Base-by-base conservation (phyloP, 2,888 invertebrate species). In the Hypercompe scribonia region DNA sequence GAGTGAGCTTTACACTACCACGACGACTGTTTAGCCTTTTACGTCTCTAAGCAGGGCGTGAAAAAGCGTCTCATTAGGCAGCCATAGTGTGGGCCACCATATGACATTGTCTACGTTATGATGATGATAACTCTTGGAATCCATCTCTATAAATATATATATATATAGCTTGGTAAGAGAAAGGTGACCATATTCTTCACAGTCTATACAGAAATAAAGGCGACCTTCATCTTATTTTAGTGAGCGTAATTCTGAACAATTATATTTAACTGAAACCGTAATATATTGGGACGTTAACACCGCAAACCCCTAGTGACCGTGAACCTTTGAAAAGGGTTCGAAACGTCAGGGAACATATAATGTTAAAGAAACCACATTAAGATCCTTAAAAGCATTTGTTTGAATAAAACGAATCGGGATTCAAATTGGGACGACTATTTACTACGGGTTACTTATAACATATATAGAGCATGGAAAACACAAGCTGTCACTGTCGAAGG, bases 281-380 rank as follows among this genome's bases (percentile, higher is more conserved):
- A 72, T 68, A 69, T 73, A 68, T 73, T 69, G 31, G 50, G 72
- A 68, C 54, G 68, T 50, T 24, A 69, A 28, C 65, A n/a, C 68
- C 68, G 54, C 58, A 58, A 70, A 42, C 70, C 70, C 70, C 42
- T 39, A 36, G 65, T 33, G 64, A 65, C 72, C 68, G n/a, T 73
- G 68, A 69, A 65, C 64, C 65, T 42, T 36, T 72, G 65, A 65
- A 68, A 73, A 73, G 72, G 72, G 68, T 73, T 65, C n/a, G 50
- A 69, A 65, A 73, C 46, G 72, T 58, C 64, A 31, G 72, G 64
- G 65, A 69, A 73, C 33, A 54, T 73, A 68, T 31, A 42, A 66
- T 64, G 58, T 69, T 61, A 36, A 72, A 68, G 67, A 67, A 72
- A 46, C 72, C 72, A 21, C 72, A 72, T 36, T 65, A 54, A 54